These are phyloP conservation scores for Distichodus sexfasciatus DNA, from an alignment of 2,797 vertebrate genomes.

Conservation along the genomic window DNA sequence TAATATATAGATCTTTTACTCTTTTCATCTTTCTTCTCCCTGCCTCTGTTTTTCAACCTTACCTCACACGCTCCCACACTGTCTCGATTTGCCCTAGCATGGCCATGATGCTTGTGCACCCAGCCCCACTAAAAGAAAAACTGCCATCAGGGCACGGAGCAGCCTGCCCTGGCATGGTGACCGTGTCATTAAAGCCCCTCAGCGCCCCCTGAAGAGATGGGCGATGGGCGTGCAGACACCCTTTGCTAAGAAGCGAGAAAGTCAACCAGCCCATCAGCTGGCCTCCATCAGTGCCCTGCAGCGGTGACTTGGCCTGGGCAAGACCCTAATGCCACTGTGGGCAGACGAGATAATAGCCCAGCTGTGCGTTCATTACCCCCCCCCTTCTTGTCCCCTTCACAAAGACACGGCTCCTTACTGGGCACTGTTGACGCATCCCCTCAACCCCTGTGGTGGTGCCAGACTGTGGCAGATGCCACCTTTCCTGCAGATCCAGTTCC, in stretches of 20 bases:
- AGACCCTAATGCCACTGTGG: constrained; percentile 42
- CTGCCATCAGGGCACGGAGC: background rate
- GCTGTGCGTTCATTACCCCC: constrained; percentile 42
- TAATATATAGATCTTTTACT: background rate
- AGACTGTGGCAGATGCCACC: constrained; percentile 45
- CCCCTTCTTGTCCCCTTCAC: constrained; percentile 17
- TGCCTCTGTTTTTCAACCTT: constrained; percentile 1
- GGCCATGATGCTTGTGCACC: background rate
- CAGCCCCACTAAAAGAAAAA: background rate
- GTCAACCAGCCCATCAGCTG: constrained; percentile 25
- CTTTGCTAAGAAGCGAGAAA: constrained; percentile 9
- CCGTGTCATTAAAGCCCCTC: constrained; percentile 43
- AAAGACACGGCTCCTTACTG: constrained; percentile 20
- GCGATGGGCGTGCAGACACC: constrained; percentile 26
- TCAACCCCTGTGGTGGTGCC: constrained; percentile 26
- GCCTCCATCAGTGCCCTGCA: constrained; percentile 33
- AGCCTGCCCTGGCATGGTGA: constrained; percentile 12
- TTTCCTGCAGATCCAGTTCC: constrained; percentile 26
- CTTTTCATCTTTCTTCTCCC: background rate
- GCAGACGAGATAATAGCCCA: constrained; percentile 41
- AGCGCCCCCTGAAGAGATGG: constrained; percentile 2
- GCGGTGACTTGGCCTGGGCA: constrained; percentile 27
- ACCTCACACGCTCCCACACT: background rate
- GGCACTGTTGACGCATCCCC: background rate
- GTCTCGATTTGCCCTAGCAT: background rate